A percentile compares a stretch with the other conserved stretches of the same genome.
phyloP scores from a whole-genome alignment of 1,140 invertebrate genomes.

The Meloidogyne exigua region DNA sequence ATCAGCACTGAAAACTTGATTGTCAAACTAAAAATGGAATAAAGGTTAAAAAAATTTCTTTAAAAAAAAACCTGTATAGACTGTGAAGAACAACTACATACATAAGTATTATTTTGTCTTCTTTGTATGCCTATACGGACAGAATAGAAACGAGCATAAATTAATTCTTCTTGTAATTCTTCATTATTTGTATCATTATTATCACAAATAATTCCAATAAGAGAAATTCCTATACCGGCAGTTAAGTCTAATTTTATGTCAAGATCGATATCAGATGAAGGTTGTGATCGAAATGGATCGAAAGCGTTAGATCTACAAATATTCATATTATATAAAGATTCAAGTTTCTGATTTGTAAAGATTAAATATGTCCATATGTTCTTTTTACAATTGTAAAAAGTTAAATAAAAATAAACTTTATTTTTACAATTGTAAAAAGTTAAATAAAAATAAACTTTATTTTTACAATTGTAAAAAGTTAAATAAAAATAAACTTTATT shows the following conservation, averaged over 20 bases:
- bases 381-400: neutral
- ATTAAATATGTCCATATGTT: neutral
- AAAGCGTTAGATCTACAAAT: neutral
- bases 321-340: neutral
- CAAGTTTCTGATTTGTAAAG: neutral
- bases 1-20: constrained; percentile 79
- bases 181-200: neutral
- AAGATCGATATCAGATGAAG: neutral
- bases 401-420: too few species aligned
- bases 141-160: constrained; percentile 72
- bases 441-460: too few species aligned
- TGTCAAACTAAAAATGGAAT: constrained; percentile 70
- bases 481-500: too few species aligned
- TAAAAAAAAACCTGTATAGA: constrained; percentile 73
- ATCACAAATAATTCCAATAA: constrained; percentile 70
- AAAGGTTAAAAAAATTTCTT: neutral
- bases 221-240: constrained; percentile 77
- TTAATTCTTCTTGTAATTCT: constrained; percentile 75
- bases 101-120: constrained; percentile 45
- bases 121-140: constrained; percentile 72
- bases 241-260: constrained; percentile 8
- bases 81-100: constrained; percentile 50
- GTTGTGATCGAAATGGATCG: neutral
- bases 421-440: too few species aligned
- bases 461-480: too few species aligned